These are phyloP conservation scores for Pogona vitticeps DNA, from an alignment of 2,113 vertebrate species.

Conservation along the genomic window DNA sequence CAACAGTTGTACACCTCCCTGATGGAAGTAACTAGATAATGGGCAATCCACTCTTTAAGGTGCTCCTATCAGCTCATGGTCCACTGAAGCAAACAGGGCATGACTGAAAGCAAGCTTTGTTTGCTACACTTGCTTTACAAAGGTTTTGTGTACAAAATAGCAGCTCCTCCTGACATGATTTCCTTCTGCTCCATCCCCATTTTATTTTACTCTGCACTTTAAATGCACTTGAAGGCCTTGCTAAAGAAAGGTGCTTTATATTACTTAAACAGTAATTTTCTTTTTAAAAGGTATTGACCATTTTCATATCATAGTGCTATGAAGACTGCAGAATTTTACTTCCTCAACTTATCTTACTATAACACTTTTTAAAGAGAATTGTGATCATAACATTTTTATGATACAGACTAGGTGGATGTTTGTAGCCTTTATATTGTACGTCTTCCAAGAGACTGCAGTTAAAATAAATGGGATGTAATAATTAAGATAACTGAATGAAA, in stretches of 20 bases:
- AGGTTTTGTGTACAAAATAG: background rate
- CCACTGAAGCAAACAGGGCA: background rate
- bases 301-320: background rate
- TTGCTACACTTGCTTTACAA: background rate
- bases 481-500: slow-evolving; percentile 1
- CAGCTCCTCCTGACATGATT: background rate
- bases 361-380: background rate
- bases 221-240: background rate
- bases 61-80: background rate
- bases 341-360: background rate
- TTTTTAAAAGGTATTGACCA: slow-evolving; percentile 18
- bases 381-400: background rate
- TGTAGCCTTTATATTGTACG: background rate
- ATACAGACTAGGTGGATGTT: background rate
- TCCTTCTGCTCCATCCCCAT: background rate
- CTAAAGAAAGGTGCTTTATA: slow-evolving; percentile 10
- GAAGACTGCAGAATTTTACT: background rate
- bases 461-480: accelerated
- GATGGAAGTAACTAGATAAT: background rate
- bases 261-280: background rate
- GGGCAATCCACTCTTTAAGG: slow-evolving; percentile 21
- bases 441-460: accelerated
- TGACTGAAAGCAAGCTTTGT: slow-evolving; percentile 11
- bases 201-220: background rate
- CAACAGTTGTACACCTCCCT: background rate